Base-by-base conservation (phyloP, 2,797 vertebrate species). In the Limnodromus scolopaceus region DNA sequence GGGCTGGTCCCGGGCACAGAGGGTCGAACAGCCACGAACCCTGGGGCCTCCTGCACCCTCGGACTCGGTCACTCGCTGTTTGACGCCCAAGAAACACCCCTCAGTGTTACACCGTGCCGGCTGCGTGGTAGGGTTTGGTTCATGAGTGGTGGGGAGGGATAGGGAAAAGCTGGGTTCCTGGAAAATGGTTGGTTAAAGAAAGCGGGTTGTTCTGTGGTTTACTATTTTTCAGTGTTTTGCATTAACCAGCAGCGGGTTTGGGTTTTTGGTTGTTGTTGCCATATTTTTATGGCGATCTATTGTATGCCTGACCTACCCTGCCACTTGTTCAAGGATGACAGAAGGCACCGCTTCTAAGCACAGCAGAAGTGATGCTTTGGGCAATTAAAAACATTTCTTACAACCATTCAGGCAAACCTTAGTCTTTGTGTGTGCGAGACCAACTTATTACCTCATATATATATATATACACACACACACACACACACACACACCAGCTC, bases 301-400 rank as follows among this genome's bases (percentile, higher is more conserved):
- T 94, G 90, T 92, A 80, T 41, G 84, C 60, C 48, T 70, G 88
- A 80, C 48, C 39, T 25, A 64, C 92, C 78, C 93, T 82, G 80
- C 76, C 74, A 28, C 84, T 83, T 89, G 95, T 43, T 86, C 30
- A 48, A 66, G 89, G 87, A 72, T 45, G 79, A 85, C 57, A 88
- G 92, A 92, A 75, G 48, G 91, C 76, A 84, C 79, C 5, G 17
- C 88, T 96, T 96, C 70, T 38, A 48, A 92, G 82, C 87, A 53
- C 88, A 9, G 48, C 90, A 58, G 91, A 86, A 93, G 66, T 72
- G 94, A 92, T 77, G 91, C 83, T 93, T 88, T 90, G 94, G 97
- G 85, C 88, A 96, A 96, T 97, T 97, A 97, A 97, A 97, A 87
- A 91, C 54, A 70, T 94, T 97, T 96, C 95, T 96, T 97, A 96